Base-by-base conservation (phyloP, 2,113 vertebrate species). In the Scalopus aquaticus region DNA sequence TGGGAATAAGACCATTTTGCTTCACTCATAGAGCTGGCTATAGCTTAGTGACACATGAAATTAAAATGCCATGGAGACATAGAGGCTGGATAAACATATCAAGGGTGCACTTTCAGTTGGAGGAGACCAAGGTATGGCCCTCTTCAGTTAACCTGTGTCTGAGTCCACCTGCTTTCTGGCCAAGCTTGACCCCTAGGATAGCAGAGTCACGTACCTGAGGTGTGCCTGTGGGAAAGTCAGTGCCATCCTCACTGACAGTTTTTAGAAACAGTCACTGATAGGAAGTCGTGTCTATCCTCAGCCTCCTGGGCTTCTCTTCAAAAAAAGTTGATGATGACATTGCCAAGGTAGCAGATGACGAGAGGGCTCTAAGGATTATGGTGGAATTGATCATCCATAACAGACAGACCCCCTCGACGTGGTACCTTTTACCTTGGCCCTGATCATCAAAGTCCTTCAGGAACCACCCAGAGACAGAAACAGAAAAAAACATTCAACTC, bases 401-500 rank as follows among this genome's bases (percentile, higher is more conserved):
- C 97, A 98, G 98, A 77, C 97, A 98, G 96, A 98, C 97, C 15
- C 97, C 97, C 98, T 97, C 16, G 98, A 99, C 74, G 98, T 98
- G 32, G 97, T 98, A 84, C 97, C 98, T 77, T 98, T 98, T 88
- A 98, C 98, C 0, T 99, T 98, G 0, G 98, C 97, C 17, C 97
- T 98, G 70, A 98, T 98, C 97, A 98, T 98, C 97, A 98, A 98
- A 78, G 98, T 98, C 9, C 96, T 98, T 93, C 98, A 98, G 95
- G 98, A 98, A 97, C 98, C 98, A 65, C 98, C 98, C 69, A 98
- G 98, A 89, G 98, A 98, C 95, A 98, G 98, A 96, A 98, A 98
- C 98, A 98, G 98, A 98, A 95, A 99, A 99, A 98, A 99, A 98
- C 97, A 98, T 98, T 82, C 99, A 99, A 73, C 98, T 98, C 97